Evolutionary conservation across 23 tunicate species (phyloP), one percentile per base, ranked within the genome.

Genomic region (Phallusia fumigata): DNA sequence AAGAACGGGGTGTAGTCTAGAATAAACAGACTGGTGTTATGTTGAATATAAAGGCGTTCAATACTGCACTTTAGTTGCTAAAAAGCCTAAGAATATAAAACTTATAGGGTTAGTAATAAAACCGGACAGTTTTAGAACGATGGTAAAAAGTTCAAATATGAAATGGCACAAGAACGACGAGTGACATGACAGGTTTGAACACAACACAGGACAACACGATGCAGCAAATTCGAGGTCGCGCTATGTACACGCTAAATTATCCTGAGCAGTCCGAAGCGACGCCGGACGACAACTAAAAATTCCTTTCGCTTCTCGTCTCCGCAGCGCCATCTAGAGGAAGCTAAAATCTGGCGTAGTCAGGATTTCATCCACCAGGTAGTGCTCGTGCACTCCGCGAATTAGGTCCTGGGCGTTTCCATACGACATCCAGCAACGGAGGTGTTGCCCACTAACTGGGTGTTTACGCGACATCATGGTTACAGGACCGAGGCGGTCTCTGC

Each of bases 331-430:
- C 53, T 36, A 77, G 81, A 19, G 81, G 81, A 77, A 22, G 21
- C 33, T 19, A 13, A 19, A 77, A 36, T 40, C 34, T 35, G 84
- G 84, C 65, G 30, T 31, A 8, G 76, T 11, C 76, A 33, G 33
- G 13, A 81, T 65, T 52, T 65, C 84, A 22, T 81, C 52, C 69
- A 81, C 84, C 18, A 81, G 31, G 52, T 81, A 81, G 52, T 65
- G 76, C 11, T 81, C 77, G 53, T 81, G 84, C 33, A 10, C 52
- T 32, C 84, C 77, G 53, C 35, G 52, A 13, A 81, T 81, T 26
- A 81, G 53, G 31, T 81, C 76, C 2, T 30, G 50, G 22, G 84
- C 84, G 84, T 65, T 81, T 33, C 58, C 30, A 32, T 34, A 33
- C 22, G 84, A 81, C 26, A 30, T 34, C 84, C 84, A 81, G 34